phyloP scores from a whole-genome alignment of 2,797 vertebrate species.

The Neosilurus hyrtlii region DNA sequence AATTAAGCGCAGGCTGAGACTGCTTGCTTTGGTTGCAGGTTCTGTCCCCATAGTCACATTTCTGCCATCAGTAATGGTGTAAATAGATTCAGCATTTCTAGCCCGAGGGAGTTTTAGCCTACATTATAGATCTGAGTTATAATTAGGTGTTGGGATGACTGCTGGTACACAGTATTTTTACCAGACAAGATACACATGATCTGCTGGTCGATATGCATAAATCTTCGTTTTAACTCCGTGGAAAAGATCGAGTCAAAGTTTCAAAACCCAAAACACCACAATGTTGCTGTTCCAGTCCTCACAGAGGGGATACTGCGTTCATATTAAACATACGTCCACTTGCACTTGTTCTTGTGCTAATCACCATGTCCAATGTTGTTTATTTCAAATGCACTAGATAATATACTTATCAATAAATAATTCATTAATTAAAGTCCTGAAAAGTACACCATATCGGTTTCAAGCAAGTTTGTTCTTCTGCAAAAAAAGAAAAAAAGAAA shows the following conservation, averaged over 20 bases:
- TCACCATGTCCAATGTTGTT: not conserved
- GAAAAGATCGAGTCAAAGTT: not conserved
- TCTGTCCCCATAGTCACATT: slow-evolving; percentile 46
- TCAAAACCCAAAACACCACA: not conserved
- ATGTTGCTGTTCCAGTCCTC: not conserved
- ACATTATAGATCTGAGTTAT: slow-evolving; percentile 39
- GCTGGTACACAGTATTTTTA: slow-evolving; percentile 17
- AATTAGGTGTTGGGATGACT: slow-evolving; percentile 38
- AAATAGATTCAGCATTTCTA: slow-evolving; percentile 42
- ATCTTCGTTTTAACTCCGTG: not conserved
- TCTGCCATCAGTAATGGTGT: slow-evolving; percentile 46
- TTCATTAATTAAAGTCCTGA: not conserved
- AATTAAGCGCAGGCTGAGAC: slow-evolving; percentile 15
- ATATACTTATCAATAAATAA: not conserved
- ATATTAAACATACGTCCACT: not conserved
- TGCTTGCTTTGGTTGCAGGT: slow-evolving; percentile 41
- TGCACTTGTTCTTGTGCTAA: not conserved
- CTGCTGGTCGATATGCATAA: slow-evolving; percentile 10
- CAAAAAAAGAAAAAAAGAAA: not conserved
- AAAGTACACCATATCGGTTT: not conserved
- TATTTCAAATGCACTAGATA: not conserved
- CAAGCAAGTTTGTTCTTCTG: not conserved
- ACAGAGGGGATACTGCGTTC: not conserved
- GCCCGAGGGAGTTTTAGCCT: slow-evolving; percentile 42
- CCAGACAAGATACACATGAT: slow-evolving; percentile 18